A percentile compares a stretch with the other conserved stretches of the same genome.
Evolutionary conservation across 2,113 vertebrate species (phyloP).

Genomic region (Donacobius atricapilla): DNA sequence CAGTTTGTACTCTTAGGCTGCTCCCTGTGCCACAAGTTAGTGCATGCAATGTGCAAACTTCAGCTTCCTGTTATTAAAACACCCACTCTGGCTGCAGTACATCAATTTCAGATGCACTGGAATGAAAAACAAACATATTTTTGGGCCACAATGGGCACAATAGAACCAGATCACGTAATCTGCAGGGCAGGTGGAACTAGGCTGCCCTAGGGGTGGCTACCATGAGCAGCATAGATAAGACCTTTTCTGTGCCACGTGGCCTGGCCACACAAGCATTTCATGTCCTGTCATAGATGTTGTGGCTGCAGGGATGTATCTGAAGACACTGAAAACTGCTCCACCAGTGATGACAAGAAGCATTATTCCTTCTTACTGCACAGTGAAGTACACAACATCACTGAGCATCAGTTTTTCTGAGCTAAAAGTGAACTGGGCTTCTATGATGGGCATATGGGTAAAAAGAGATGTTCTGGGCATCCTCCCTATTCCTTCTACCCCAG

Average conservation of each 20-base stretch:
- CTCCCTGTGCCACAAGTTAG: background rate
- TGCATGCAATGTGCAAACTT: background rate
- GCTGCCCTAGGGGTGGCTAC: background rate
- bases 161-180: fast-evolving
- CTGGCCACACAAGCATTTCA: background rate
- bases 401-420: background rate
- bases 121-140: background rate
- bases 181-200: background rate
- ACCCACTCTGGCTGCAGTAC: background rate
- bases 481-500: background rate
- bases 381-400: background rate
- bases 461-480: background rate
- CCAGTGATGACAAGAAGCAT: background rate
- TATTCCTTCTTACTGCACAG: background rate
- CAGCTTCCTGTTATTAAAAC: background rate
- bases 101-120: background rate
- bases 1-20: background rate
- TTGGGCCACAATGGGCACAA: background rate
- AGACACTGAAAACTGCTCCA: background rate
- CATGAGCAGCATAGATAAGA: fast-evolving
- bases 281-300: background rate
- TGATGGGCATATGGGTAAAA: background rate
- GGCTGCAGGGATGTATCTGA: background rate
- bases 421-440: background rate
- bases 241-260: background rate